Conservation (phyloP, 2,888 invertebrate species). For the Lycocerus yunnanus region DNA sequence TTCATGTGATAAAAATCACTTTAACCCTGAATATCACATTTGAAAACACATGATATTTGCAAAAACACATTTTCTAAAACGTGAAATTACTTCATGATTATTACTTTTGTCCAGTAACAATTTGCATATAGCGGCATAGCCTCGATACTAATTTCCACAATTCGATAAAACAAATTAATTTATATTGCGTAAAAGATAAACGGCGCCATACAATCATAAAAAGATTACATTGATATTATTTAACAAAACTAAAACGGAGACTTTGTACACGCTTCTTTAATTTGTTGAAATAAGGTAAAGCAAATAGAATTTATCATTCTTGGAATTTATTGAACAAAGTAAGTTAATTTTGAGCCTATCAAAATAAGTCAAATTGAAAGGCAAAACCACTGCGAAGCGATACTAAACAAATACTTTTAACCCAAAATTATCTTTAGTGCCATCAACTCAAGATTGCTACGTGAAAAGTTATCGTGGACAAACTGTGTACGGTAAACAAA, state of each 20-base stretch:
- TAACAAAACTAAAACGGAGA: constrained; percentile 11
- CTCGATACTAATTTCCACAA: not conserved
- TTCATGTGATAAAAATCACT: not conserved
- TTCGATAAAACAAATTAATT: constrained; percentile 17
- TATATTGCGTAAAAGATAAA: constrained; percentile 23
- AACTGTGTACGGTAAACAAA: not conserved
- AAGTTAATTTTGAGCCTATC: not conserved
- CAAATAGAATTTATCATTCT: not conserved
- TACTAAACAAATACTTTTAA: not conserved
- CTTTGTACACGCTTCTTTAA: not conserved
- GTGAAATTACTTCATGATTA: constrained; percentile 9
- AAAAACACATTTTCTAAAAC: constrained; percentile 19
- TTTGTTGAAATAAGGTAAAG: not conserved
- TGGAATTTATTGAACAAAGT: not conserved
- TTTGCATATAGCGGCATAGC: constrained; percentile 1
- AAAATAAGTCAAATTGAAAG: not conserved
- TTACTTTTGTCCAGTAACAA: not conserved
- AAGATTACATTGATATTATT: constrained; percentile 11
- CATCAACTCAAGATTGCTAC: not conserved
- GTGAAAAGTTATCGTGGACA: not conserved
- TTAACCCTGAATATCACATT: constrained; percentile 5
- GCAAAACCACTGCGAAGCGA: not conserved
- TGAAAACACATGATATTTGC: constrained; percentile 1
- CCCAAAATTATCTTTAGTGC: not conserved
- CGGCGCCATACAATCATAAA: constrained; percentile 21